A percentile compares a stretch with the other conserved stretches of the same genome.
Evolutionary conservation across 1,140 invertebrate species (phyloP).

Genomic region (Schlechtendalia chinensis): DNA sequence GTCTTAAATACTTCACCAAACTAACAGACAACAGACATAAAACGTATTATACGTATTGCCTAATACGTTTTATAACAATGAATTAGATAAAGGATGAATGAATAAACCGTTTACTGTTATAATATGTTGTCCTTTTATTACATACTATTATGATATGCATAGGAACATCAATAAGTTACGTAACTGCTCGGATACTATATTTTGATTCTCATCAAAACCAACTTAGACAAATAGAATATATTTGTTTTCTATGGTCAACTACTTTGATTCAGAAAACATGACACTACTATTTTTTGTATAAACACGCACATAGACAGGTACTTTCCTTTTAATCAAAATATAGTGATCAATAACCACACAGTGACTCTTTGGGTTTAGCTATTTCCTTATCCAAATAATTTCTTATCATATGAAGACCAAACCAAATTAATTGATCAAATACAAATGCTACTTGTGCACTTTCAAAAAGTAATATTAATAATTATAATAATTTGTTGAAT

Average conservation of each 20-base stretch:
- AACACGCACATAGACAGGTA: background rate
- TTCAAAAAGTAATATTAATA: background rate
- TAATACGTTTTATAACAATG: too few relatives aligned
- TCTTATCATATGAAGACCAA: background rate
- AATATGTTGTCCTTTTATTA: too few relatives aligned
- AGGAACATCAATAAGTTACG: background rate
- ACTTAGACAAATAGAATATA: constrained; percentile 29
- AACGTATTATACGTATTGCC: too few relatives aligned
- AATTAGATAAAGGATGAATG: too few relatives aligned
- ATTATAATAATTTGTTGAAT: too few relatives aligned
- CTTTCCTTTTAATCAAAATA: constrained; percentile 39
- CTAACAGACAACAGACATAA: too few relatives aligned
- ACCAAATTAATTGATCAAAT: background rate
- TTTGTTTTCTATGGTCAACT: constrained; percentile 27
- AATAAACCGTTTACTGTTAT: too few relatives aligned
- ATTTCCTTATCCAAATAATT: constrained; percentile 17
- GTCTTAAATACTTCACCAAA: too few relatives aligned
- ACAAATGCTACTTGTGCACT: background rate
- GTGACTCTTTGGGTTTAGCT: background rate
- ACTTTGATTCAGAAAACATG: constrained; percentile 32
- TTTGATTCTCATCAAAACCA: constrained; percentile 28
- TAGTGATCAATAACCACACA: background rate
- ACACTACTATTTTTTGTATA: constrained; percentile 26
- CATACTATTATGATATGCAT: too few relatives aligned
- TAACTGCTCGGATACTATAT: background rate